Conservation (phyloP, 2,797 vertebrate genomes). For the Liparis tanakae region DNA sequence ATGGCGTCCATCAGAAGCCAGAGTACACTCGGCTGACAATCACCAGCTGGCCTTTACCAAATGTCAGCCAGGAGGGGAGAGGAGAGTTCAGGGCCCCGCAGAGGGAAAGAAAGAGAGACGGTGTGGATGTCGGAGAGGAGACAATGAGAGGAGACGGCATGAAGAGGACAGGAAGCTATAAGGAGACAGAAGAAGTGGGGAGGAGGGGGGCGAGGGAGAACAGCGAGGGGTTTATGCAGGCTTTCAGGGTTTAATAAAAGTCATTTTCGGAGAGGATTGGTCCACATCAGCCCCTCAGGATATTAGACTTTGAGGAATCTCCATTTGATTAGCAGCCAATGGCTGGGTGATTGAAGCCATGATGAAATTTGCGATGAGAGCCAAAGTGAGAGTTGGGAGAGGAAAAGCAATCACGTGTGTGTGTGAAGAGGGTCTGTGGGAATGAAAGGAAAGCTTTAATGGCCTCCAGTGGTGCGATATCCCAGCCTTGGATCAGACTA, state of each 20-base stretch:
- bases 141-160: background rate
- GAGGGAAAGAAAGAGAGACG: background rate
- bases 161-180: background rate
- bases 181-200: background rate
- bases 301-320: slow-evolving; percentile 33
- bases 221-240: slow-evolving; percentile 20
- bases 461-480: slow-evolving; percentile 24
- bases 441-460: slow-evolving; percentile 11
- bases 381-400: background rate
- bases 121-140: background rate
- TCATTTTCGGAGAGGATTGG: slow-evolving; percentile 27
- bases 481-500: background rate
- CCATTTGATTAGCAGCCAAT: slow-evolving; percentile 46
- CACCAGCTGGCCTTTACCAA: slow-evolving; percentile 54
- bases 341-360: slow-evolving; percentile 37
- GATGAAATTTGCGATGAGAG: slow-evolving; percentile 45
- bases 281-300: slow-evolving; percentile 42
- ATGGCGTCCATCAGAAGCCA: slow-evolving; percentile 39
- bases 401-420: slow-evolving; percentile 21
- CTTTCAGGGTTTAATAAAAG: slow-evolving; percentile 49
- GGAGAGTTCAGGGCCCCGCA: background rate
- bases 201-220: background rate
- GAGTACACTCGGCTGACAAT: slow-evolving; percentile 41
- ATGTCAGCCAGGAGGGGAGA: slow-evolving; percentile 2
- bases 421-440: slow-evolving; percentile 3